Percentiles rank a stretch among this genome's conserved stretches.
Conservation (phyloP, 2,797 vertebrate species). For the Aldrovandia affinis region DNA sequence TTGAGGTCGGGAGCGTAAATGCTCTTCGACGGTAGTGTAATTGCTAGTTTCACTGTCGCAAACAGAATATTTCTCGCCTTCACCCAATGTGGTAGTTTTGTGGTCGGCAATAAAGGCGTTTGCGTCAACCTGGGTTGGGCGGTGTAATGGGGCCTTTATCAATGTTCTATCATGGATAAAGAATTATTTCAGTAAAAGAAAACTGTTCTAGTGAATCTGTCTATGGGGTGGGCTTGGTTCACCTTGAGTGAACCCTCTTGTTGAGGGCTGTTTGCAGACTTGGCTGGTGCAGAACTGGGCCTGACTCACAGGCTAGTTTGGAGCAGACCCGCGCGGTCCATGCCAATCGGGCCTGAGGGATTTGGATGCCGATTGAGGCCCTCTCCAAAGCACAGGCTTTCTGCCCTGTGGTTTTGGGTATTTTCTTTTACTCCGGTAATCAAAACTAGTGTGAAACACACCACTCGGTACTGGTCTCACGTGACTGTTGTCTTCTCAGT, state of each 20-base stretch:
- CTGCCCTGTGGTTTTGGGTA: not conserved
- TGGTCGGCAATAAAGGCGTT: too few species aligned
- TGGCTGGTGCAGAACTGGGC: not conserved
- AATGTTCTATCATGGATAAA: too few species aligned
- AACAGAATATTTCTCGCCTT: too few species aligned
- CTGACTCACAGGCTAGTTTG: not conserved
- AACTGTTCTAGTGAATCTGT: slow-evolving; percentile 1
- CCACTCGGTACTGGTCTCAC: not conserved
- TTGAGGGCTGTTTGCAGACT: not conserved
- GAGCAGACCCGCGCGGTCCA: not conserved
- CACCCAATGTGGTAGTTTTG: too few species aligned
- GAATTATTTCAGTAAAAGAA: not conserved
- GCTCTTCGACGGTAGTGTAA: too few species aligned
- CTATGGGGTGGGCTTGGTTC: not conserved
- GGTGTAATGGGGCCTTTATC: too few species aligned
- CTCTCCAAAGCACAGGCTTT: not conserved
- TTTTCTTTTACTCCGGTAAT: not conserved
- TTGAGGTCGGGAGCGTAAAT: too few species aligned
- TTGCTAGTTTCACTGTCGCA: too few species aligned
- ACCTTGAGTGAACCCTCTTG: slow-evolving; percentile 3
- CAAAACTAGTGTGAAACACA: not conserved
- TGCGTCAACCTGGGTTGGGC: too few species aligned
- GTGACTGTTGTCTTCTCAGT: too few species aligned
- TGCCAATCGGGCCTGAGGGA: not conserved
- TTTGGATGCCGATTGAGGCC: not conserved